Evolutionary conservation across 1,140 invertebrate genomes (phyloP), one percentile per base, ranked within the genome.

Genomic region (Lucilia cuprina): DNA sequence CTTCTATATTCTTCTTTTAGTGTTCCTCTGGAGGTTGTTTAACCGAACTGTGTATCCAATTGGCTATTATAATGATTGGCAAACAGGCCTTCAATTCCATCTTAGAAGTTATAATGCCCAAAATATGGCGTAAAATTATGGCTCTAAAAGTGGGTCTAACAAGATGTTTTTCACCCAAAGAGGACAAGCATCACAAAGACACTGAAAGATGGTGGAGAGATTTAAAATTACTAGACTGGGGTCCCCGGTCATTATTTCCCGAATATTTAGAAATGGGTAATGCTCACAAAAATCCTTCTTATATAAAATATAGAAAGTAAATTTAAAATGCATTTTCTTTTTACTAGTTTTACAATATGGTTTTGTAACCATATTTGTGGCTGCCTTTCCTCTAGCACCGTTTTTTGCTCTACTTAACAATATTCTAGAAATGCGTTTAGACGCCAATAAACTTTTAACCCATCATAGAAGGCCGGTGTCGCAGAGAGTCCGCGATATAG

Each of bases 201-300:
- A 91, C 90, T 85, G 92, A 94, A 35, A 95, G 97, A 83, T 99
- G 97, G 96, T 94, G 98, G 85, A 95, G 96, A 87, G 98, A 99
- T 91, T 98, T 96, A 88, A 96, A 97, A 89, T 92, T 99, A 55
- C 93, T 97, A 5, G 94, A 97, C 86, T 98, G 97, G 93, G 96
- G 96, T 25, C 94, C 97, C 77, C 94, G 97, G 91, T 97, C 97
- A 87, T 92, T 99, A 14, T 99, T 99, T 92, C 96, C 97, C 5
- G 98, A 99, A 92, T 99, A 99, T 92, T 92, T 99, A 80, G 98
- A 99, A 94, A 99, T 99, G 97, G 96, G 96, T 97, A 55, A 9
- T 74, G 55, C 5, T 12, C 21, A 50, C 34, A 80, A 34, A 80
- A 78, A n/a, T 25, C 2, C 30, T 2, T 3, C 9, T 47, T 75